Percentiles rank a stretch among this genome's conserved stretches.
Conservation (phyloP, 2,888 invertebrate species). For the Liposcelis brunnea region DNA sequence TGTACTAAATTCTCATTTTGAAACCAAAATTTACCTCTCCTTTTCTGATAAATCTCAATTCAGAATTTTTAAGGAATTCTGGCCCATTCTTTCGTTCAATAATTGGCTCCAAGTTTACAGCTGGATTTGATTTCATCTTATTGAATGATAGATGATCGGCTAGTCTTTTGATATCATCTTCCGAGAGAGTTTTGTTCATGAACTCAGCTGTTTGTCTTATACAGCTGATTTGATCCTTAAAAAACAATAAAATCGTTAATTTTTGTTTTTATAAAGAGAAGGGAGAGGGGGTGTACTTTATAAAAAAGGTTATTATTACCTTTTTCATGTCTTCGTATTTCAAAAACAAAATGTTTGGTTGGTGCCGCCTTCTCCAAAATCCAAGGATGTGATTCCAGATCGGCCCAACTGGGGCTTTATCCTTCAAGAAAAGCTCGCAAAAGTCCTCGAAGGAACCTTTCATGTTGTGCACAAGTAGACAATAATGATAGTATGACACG, state of each 20-base stretch:
- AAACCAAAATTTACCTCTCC: slow-evolving; percentile 65
- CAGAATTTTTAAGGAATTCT: slow-evolving; percentile 31
- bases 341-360: slow-evolving; percentile 56
- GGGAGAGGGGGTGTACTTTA: neutral
- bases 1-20: slow-evolving; percentile 58
- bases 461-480: slow-evolving; percentile 46
- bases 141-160: slow-evolving; percentile 60
- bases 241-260: slow-evolving; percentile 10
- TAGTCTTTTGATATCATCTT: slow-evolving; percentile 47
- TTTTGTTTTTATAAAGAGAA: neutral
- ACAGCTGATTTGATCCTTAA: slow-evolving; percentile 43
- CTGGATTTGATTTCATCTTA: slow-evolving; percentile 65
- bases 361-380: slow-evolving; percentile 44
- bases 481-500: slow-evolving; percentile 78
- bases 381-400: slow-evolving; percentile 42
- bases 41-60: slow-evolving; percentile 50
- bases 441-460: slow-evolving; percentile 48
- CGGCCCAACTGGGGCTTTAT: slow-evolving; percentile 30
- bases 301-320: too few species aligned
- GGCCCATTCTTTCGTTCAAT: slow-evolving; percentile 35
- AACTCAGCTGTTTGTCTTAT: slow-evolving; percentile 55
- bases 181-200: slow-evolving; percentile 44
- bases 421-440: slow-evolving; percentile 51
- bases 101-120: slow-evolving; percentile 52
- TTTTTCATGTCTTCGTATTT: slow-evolving; percentile 68